Evolutionary conservation across 2,888 invertebrate species (phyloP), one percentile per base, ranked within the genome.

Genomic region (Cheilosia impressa): DNA sequence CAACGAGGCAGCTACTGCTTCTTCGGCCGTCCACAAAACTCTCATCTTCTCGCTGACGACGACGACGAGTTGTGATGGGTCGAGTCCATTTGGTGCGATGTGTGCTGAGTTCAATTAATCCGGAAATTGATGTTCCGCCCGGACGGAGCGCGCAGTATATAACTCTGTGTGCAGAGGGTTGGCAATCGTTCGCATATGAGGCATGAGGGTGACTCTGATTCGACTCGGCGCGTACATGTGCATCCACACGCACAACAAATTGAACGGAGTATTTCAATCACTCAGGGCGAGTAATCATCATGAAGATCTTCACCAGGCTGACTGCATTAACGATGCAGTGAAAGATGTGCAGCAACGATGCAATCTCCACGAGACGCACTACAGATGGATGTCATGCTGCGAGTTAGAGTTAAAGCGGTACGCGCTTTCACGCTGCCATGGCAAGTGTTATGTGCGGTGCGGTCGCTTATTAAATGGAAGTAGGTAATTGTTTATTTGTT

Each of bases 61-160:
- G 24, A 31, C 9, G 53, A 17, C 68, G 63, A 71, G 43, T 79
- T 65, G 71, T 66, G 63, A 75, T 76, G 76, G 66, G 72, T 72
- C 85, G 62, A 76, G 76, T 81, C 81, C 81, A 85, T 85, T 85
- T 81, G 76, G 85, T 85, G 85, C 55, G 72, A 85, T 85, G 85
- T 85, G 81, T 85, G 85, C 65, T 72, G 85, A 77, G 76, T 81
- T 76, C 81, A 85, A 85, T 85, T 85, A 85, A 85, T 85, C 81
- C 85, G 85, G 85, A 85, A 85, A 85, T 85, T 81, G 76, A 57
- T 77, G 85, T 85, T 81, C 65, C 84, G 69, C 75, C 69, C 71
- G 79, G 75, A 52, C 38, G 13, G 38, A 38, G 13, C 13, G 4
- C 13, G 10, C 10, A 4, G 38, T 4, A 38, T 10, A 38, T 13